Conservation (phyloP, 1,140 invertebrate species). For the Macrobrachium nipponense region DNA sequence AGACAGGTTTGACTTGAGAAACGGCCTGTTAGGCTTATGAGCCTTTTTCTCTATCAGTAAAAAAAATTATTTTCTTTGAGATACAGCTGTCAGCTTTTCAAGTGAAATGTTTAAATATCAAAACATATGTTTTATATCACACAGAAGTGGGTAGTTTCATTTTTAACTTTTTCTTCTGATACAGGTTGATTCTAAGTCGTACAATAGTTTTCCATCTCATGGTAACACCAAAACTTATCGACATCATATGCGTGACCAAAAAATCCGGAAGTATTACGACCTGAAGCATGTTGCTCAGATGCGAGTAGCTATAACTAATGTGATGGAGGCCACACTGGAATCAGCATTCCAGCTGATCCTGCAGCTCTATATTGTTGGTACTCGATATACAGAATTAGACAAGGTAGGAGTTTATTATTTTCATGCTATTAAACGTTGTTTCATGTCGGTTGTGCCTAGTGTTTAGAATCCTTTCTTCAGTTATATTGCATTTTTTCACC, state of each 20-base stretch:
- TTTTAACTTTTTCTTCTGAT: not conserved
- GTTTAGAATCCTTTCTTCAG: no score
- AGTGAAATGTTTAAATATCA: no score
- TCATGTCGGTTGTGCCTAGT: not conserved
- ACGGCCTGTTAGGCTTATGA: no score
- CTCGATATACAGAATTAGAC: slow-evolving; percentile 57
- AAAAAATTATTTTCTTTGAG: no score
- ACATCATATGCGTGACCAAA: slow-evolving; percentile 61
- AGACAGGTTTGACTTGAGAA: no score
- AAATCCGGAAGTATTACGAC: slow-evolving; percentile 64
- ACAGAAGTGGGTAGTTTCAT: no score
- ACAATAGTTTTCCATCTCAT: slow-evolving; percentile 54
- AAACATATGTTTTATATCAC: no score
- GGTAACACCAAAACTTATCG: slow-evolving; percentile 62
- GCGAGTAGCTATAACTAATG: slow-evolving; percentile 63
- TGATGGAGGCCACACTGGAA: slow-evolving; percentile 64
- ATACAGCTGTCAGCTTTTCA: no score
- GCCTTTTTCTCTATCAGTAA: no score
- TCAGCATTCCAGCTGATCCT: slow-evolving; percentile 63
- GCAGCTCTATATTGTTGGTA: slow-evolving; percentile 63
- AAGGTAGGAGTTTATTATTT: slow-evolving; percentile 38
- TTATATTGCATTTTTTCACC: no score
- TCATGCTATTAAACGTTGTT: not conserved
- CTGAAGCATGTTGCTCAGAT: slow-evolving; percentile 64
- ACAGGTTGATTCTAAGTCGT: slow-evolving; percentile 63